Evolutionary conservation across 2,113 vertebrate species (phyloP), one percentile per base, ranked within the genome.

Genomic region (Chaenogobius annularis): DNA sequence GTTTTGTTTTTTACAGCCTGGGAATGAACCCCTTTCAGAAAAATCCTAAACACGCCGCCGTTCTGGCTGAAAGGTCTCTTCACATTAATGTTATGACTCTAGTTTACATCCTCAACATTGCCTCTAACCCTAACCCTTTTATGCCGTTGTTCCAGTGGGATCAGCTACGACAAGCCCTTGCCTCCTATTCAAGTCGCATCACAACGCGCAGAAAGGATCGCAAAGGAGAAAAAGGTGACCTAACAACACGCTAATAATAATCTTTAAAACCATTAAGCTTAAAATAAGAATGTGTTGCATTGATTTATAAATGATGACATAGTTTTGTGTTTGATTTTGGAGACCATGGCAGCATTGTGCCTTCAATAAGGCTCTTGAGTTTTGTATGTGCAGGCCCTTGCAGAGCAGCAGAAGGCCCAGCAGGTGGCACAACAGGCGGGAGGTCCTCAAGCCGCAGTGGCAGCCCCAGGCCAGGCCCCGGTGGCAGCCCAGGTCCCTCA

Each of bases 1-100:
- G 11, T 14, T 4, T 9, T 56, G 11, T 23, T 64, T 4, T 54
- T 88, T 85, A 73, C 87, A 98, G 96, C 46, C 91, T 97, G 31
- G 95, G 96, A 67, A 96, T 96, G 95, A 97, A 98, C 89, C 95
- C 96, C 14, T 96, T 98, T 90, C 96, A 98, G 93, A 97, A 98
- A 93, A 97, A 98, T 84, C 96, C 95, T 56, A 97, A 97, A 79
- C 95, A 96, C 58, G 96, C 96, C 0, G 96, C 96, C 0, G 96
- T 98, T 67, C 90, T 97, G 65, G 89, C 96, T 77, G 96, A 97
- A 91, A 97, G 96, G 96, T 97, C 55, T 19, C 81, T 87, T 3
- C 66, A 12, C 62, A 15, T 14, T 43, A 44, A 22, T 43, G 40
- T 67, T 54, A 17, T 8, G 20, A 63, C 12, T 1, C 22, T 66